Evolutionary conservation across 2,113 vertebrate species (phyloP).

Genomic region (Gallinago jamesoni): DNA sequence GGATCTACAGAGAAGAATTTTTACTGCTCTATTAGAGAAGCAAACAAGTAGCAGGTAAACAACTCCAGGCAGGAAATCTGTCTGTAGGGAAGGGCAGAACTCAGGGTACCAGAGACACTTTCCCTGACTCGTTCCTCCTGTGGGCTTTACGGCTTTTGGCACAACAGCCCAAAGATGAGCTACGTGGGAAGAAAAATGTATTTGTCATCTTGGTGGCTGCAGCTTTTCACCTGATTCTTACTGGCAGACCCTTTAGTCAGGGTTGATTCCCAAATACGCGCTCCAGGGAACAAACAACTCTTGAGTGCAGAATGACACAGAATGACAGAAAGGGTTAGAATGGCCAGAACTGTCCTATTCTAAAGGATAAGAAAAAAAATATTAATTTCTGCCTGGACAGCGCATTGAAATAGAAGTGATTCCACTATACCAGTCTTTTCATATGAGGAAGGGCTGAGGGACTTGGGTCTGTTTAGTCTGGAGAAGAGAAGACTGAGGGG

Average conservation of each 20-base stretch:
- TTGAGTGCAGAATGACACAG: not conserved
- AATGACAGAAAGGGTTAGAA: not conserved
- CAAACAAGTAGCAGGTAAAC: constrained; percentile 1
- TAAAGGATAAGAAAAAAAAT: not conserved
- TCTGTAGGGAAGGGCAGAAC: not conserved
- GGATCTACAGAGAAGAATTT: not conserved
- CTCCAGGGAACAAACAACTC: not conserved
- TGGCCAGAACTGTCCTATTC: not conserved
- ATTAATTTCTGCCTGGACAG: not conserved
- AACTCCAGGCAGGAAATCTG: not conserved
- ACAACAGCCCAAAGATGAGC: not conserved
- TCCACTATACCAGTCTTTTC: not conserved
- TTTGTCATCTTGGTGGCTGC: not conserved
- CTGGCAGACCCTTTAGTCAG: not conserved
- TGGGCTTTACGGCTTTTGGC: not conserved
- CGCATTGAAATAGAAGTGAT: not conserved
- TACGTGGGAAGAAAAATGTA: not conserved
- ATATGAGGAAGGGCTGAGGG: too few species aligned
- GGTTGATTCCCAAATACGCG: not conserved
- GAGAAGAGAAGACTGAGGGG: too few species aligned
- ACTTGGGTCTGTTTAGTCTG: too few species aligned
- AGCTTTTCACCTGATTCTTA: not conserved
- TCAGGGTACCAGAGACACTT: not conserved
- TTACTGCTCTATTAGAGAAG: not conserved
- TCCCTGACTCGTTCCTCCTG: not conserved